Conservation (phyloP, 2,888 invertebrate species). For the Caenorhabditis parvicauda region DNA sequence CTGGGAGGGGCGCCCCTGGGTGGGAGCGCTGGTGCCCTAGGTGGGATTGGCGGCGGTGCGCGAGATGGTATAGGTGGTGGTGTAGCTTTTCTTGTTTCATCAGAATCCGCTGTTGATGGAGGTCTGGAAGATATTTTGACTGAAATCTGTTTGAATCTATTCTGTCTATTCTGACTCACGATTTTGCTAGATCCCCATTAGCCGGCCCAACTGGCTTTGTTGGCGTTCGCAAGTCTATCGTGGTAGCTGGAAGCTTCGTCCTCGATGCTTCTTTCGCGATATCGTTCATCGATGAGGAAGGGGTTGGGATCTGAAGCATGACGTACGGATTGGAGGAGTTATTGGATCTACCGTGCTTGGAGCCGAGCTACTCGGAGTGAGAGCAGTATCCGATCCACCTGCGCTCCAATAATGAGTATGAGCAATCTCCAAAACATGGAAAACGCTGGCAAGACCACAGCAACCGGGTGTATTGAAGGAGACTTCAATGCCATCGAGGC, state of each 20-base stretch:
- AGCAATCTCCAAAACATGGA: slow-evolving; percentile 93
- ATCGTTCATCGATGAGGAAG: slow-evolving; percentile 10
- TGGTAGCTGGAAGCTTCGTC: slow-evolving; percentile 36
- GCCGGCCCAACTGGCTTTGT: slow-evolving; percentile 30
- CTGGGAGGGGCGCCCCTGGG: slow-evolving; percentile 20
- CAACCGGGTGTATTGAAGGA: slow-evolving; percentile 72
- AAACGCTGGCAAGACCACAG: slow-evolving; percentile 91
- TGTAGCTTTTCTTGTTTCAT: not conserved
- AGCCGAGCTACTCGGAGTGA: slow-evolving; percentile 27
- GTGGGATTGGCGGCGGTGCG: slow-evolving; percentile 14
- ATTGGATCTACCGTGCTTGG: slow-evolving; percentile 29
- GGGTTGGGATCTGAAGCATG: slow-evolving; percentile 17
- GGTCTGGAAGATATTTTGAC: not conserved
- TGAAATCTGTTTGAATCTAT: slow-evolving; percentile 1
- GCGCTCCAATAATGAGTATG: slow-evolving; percentile 87
- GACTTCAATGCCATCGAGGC: slow-evolving; percentile 81
- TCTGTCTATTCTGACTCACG: not conserved
- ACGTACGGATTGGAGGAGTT: not conserved
- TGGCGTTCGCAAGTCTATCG: slow-evolving; percentile 36
- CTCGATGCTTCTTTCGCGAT: slow-evolving; percentile 6
- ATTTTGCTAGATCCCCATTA: slow-evolving; percentile 2
- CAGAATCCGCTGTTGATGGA: not conserved
- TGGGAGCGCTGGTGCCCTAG: slow-evolving; percentile 14
- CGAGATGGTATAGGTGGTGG: slow-evolving; percentile 9
- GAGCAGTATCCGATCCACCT: slow-evolving; percentile 27